A percentile compares a stretch with the other conserved stretches of the same genome.
These are phyloP conservation scores for Aplochiton taeniatus DNA, from an alignment of 2,797 vertebrate genomes.

Conservation along the genomic window DNA sequence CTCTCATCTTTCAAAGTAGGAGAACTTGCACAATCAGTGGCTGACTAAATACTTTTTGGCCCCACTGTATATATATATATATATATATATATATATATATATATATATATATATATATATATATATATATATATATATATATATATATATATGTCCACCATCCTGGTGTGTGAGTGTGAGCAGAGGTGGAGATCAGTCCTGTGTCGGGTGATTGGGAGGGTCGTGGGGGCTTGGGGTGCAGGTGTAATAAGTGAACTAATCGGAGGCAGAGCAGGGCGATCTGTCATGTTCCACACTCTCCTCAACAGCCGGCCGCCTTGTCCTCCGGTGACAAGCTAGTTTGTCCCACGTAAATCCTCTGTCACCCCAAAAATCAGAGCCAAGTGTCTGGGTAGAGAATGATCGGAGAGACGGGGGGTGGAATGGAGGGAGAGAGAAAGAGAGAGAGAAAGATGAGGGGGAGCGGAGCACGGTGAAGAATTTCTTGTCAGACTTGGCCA, in stretches of 20 bases:
- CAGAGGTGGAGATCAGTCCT: conserved; percentile 36
- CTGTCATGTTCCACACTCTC: conserved; percentile 85
- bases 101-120: too few relatives aligned
- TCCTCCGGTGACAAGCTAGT: conserved; percentile 85
- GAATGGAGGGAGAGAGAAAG: neutral
- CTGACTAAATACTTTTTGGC: too few relatives aligned
- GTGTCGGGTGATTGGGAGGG: conserved; percentile 84
- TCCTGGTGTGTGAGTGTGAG: neutral
- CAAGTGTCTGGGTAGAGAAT: conserved; percentile 56
- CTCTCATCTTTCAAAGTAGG: too few relatives aligned
- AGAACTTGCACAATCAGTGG: too few relatives aligned
- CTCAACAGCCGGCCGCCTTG: conserved; percentile 87
- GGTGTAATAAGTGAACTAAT: conserved; percentile 89
- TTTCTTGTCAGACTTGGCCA: conserved; percentile 82
- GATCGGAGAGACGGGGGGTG: neutral
- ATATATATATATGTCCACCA: too few relatives aligned
- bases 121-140: too few relatives aligned
- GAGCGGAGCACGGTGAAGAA: conserved; percentile 72
- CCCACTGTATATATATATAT: too few relatives aligned
- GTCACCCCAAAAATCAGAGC: conserved; percentile 76
- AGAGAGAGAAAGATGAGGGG: neutral
- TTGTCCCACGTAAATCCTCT: conserved; percentile 89
- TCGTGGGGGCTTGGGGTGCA: conserved; percentile 83
- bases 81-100: too few relatives aligned
- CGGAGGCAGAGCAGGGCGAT: conserved; percentile 87